Conservation (phyloP, 2,888 invertebrate genomes). For the Dioctria linearis region DNA sequence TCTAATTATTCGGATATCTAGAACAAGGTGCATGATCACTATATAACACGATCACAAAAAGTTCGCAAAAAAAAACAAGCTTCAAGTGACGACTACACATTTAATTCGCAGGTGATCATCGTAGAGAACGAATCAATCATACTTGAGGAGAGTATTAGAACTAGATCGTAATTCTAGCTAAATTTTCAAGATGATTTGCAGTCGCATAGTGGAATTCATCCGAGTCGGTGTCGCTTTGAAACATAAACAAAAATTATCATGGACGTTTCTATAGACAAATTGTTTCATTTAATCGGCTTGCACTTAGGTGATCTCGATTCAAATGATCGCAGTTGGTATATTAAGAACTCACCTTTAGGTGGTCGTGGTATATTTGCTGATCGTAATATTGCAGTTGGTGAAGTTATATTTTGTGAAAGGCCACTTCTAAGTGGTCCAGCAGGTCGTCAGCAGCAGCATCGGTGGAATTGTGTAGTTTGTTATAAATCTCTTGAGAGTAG, state of each 20-base stretch:
- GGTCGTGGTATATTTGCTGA: constrained; percentile 83
- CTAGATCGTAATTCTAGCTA: not conserved
- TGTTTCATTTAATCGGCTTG: constrained; percentile 64
- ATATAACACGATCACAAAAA: too few species aligned
- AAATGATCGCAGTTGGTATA: constrained; percentile 72
- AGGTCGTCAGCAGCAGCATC: constrained; percentile 72
- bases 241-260: not conserved
- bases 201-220: constrained; percentile 17
- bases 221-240: not conserved
- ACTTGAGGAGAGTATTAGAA: not conserved
- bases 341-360: constrained; percentile 75
- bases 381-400: constrained; percentile 77
- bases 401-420: constrained; percentile 80
- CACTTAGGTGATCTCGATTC: constrained; percentile 64
- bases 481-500: constrained; percentile 70
- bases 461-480: constrained; percentile 77
- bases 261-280: not conserved
- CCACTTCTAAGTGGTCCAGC: constrained; percentile 81
- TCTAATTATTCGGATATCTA: too few species aligned
- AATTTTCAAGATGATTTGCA: not conserved
- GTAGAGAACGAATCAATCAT: not conserved
- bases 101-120: constrained; percentile 14
- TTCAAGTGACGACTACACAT: constrained; percentile 12
- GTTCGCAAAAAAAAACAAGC: not conserved
- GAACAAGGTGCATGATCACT: too few species aligned